A percentile compares a stretch with the other conserved stretches of the same genome.
Evolutionary conservation across 2,888 invertebrate genomes (phyloP).

Genomic region (Papilio elwesi): DNA sequence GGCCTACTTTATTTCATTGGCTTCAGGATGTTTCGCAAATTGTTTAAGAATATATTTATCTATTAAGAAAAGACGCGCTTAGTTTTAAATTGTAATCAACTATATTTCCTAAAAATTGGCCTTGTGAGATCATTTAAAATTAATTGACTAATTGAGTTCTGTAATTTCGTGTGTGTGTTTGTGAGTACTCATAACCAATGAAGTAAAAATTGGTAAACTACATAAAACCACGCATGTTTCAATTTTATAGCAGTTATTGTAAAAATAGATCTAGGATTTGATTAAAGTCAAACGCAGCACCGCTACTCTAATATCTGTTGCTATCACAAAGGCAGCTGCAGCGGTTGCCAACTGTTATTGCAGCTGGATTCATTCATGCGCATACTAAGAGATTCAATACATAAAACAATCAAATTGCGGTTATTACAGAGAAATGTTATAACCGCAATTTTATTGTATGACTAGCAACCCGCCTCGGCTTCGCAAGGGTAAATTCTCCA

Average conservation of each 20-base stretch:
- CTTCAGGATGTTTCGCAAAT: too few relatives aligned
- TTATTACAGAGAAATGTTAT: background rate
- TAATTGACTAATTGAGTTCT: too few relatives aligned
- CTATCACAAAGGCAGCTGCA: slow-evolving; percentile 48
- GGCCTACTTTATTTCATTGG: too few relatives aligned
- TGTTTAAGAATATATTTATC: too few relatives aligned
- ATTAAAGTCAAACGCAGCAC: slow-evolving; percentile 23
- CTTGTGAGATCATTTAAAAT: too few relatives aligned
- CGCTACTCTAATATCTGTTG: slow-evolving; percentile 30
- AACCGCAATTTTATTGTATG: background rate
- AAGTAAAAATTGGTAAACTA: too few relatives aligned
- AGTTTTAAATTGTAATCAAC: too few relatives aligned
- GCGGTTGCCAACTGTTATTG: slow-evolving; percentile 51
- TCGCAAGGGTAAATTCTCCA: background rate
- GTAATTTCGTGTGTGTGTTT: too few relatives aligned
- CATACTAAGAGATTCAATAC: slow-evolving; percentile 40
- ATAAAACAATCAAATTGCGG: slow-evolving; percentile 41
- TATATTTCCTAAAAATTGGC: too few relatives aligned
- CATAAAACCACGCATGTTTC: background rate
- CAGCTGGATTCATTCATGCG: slow-evolving; percentile 39
- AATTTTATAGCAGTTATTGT: background rate
- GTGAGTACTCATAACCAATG: too few relatives aligned
- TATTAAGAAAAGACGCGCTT: too few relatives aligned
- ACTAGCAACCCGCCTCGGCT: background rate
- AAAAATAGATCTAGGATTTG: slow-evolving; percentile 12